phyloP scores from a whole-genome alignment of 2,888 invertebrate genomes.

The Agriopis aurantiaria region DNA sequence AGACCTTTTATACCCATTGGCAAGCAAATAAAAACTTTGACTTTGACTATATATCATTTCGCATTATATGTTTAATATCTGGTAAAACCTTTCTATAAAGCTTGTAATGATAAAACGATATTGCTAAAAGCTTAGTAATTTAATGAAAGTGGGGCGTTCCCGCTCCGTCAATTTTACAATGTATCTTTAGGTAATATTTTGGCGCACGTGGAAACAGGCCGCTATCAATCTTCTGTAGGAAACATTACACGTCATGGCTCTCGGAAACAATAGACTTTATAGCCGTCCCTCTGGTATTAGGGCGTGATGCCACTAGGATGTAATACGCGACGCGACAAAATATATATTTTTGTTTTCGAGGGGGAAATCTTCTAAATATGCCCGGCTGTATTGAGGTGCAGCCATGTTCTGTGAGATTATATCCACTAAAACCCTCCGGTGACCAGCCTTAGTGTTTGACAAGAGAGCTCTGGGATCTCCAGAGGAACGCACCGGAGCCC shows the following conservation, averaged over 20 bases:
- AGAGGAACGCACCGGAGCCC: too few species aligned
- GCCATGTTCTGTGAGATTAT: too few species aligned
- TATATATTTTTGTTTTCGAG: background rate
- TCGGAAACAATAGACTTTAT: constrained; percentile 28
- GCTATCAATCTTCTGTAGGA: constrained; percentile 27
- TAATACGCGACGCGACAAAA: background rate
- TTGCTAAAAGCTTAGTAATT: constrained; percentile 14
- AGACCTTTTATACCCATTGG: too few species aligned
- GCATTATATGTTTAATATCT: background rate
- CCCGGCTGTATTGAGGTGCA: too few species aligned
- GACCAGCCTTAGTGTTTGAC: too few species aligned
- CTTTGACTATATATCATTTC: too few species aligned
- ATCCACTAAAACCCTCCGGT: too few species aligned
- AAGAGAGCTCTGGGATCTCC: too few species aligned
- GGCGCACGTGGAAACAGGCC: constrained; percentile 16
- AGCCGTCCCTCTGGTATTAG: constrained; percentile 14
- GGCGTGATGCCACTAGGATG: background rate
- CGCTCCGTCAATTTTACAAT: constrained; percentile 29
- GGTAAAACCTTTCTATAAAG: too few species aligned
- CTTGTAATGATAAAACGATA: background rate
- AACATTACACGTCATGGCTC: constrained; percentile 29
- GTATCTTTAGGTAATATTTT: constrained; percentile 22
- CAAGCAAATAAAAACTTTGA: too few species aligned
- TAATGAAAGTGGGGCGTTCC: constrained; percentile 17
- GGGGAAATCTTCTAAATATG: too few species aligned